Conservation (phyloP, 2,797 vertebrate genomes). For the Urophycis tenuis region DNA sequence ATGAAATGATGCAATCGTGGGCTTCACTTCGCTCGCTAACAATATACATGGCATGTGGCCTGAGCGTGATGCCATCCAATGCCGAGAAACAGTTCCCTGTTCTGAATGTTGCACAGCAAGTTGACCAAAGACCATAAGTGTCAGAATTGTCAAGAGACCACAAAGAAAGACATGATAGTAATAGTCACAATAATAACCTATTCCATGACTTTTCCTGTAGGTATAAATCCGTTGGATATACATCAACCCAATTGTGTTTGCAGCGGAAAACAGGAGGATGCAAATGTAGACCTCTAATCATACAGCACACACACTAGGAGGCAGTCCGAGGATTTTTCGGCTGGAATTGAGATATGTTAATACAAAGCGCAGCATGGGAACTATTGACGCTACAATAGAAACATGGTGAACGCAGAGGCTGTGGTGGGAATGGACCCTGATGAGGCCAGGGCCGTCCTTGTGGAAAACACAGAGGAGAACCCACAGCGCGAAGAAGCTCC, state of each 20-base stretch:
- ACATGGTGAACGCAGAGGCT: background rate
- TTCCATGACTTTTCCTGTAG: background rate
- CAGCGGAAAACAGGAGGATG: background rate
- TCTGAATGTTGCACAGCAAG: background rate
- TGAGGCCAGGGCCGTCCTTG: background rate
- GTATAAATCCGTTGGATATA: background rate
- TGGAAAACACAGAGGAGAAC: background rate
- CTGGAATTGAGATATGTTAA: background rate
- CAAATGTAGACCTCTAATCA: background rate
- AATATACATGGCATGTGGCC: background rate
- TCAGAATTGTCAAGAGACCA: background rate
- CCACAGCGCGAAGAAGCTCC: background rate
- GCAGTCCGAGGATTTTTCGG: background rate
- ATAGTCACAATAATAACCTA: background rate
- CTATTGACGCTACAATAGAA: background rate
- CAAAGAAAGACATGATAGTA: background rate
- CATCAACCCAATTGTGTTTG: background rate
- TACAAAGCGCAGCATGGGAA: background rate
- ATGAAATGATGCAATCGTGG: background rate
- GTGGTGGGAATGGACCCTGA: background rate
- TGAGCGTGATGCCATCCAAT: background rate
- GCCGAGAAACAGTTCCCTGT: background rate
- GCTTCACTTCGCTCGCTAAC: background rate
- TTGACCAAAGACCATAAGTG: background rate
- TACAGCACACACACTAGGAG: background rate